Evolutionary conservation across 1,140 invertebrate species (phyloP), one percentile per base, ranked within the genome.

Genomic region (Vanessa tameamea): DNA sequence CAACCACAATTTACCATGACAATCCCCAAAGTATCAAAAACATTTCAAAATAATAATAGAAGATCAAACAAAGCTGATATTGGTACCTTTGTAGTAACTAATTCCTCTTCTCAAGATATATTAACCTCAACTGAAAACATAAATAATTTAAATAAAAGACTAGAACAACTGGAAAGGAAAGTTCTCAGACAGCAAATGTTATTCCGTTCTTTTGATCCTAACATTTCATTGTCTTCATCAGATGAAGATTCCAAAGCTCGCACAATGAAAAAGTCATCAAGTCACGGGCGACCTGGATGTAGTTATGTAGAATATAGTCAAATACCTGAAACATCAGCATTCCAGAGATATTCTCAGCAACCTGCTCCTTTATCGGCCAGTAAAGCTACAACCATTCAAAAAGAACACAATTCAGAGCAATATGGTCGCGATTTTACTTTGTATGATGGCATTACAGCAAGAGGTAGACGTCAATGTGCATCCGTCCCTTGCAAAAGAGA

Each of bases 241-340:
- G 86, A 88, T 77, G 87, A 87, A 74, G 83, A 89, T 67, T 64
- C 73, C 12, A 84, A 86, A 70, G 77, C 83, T 71, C 55, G 67
- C 47, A 76, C 78, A 53, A 78, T 73, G 75, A 84, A 55, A 72
- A 73, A 74, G 59, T 59, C 76, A 31, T 77, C 78, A 68, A 79
- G 67, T n/a, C 76, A 75, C 12, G 81, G 69, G 8, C 79, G 76
- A 63, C 82, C 89, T 20, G 85, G 87, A n/a, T 92, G 89, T 77
- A 92, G 90, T 64, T 92, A 92, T 64, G 83, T 91, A 47, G 83
- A 92, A 68, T 92, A 92, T 65, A 92, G 88, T 47, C 91, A 90
- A 57, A 80, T 92, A 47, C 87, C 91, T 16, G 88, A 87, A 76
- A 90, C 88, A 53, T 92, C 91, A 5, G 91, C 88, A 23, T 92